These are phyloP conservation scores for Melanerpes formicivorus DNA, from an alignment of 2,113 vertebrate species.

Conservation along the genomic window DNA sequence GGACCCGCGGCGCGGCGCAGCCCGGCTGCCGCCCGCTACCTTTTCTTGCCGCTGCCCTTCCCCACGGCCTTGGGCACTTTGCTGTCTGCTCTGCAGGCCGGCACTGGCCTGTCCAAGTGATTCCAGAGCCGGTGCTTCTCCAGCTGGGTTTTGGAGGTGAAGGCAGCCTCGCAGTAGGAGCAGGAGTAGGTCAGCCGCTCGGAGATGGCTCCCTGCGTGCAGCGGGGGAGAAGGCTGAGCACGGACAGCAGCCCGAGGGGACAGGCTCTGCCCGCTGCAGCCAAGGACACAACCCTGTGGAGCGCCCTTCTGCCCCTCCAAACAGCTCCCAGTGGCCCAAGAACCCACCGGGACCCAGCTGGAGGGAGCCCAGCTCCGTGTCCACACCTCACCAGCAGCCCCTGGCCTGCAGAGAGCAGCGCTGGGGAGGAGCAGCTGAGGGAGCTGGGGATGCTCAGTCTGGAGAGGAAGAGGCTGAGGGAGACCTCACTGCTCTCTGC, in stretches of 20 bases:
- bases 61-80: slow-evolving; percentile 80
- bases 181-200: slow-evolving; percentile 91
- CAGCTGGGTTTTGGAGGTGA: slow-evolving; percentile 93
- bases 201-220: slow-evolving; percentile 80
- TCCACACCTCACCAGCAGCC: not conserved
- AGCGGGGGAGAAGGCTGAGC: not conserved
- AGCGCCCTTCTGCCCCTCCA: not conserved
- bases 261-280: not conserved
- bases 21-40: slow-evolving; percentile 71
- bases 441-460: too few species aligned
- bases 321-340: not conserved
- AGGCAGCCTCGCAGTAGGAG: slow-evolving; percentile 91
- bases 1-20: too few species aligned
- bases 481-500: too few species aligned
- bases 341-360: not conserved
- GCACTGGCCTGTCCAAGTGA: slow-evolving; percentile 84
- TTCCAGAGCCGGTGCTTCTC: slow-evolving; percentile 96
- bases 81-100: slow-evolving; percentile 72
- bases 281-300: fast-evolving
- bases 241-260: fast-evolving
- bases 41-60: slow-evolving; percentile 88
- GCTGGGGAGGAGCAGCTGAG: too few species aligned
- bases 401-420: not conserved
- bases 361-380: not conserved
- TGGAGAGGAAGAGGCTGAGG: too few species aligned